Conservation (phyloP, 2,113 vertebrate genomes). For the Dicaeum eximium region DNA sequence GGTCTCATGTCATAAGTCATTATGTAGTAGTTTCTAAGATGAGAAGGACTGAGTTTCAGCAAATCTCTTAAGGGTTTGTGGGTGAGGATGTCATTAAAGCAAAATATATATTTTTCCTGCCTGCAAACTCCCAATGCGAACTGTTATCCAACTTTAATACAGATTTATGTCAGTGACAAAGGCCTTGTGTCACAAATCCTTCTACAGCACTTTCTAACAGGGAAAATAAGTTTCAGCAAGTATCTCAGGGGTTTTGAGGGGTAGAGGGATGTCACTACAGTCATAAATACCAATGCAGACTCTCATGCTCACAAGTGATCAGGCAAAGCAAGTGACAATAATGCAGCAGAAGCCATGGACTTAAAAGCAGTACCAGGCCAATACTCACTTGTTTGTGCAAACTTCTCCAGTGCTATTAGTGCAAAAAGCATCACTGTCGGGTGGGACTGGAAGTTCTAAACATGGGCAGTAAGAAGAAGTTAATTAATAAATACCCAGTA, state of each 20-base stretch:
- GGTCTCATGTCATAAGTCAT: neutral
- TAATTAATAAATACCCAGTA: neutral
- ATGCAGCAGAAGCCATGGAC: neutral
- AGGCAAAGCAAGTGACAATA: neutral
- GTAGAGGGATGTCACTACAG: neutral
- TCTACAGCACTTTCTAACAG: neutral
- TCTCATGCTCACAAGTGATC: neutral
- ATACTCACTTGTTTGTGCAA: slow-evolving; percentile 97
- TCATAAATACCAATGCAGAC: neutral
- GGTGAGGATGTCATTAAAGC: neutral
- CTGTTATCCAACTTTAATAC: neutral
- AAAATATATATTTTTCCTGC: neutral
- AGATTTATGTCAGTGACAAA: neutral
- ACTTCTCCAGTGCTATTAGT: slow-evolving; percentile 98
- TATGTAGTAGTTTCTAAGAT: neutral
- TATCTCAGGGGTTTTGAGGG: neutral
- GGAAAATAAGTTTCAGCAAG: neutral
- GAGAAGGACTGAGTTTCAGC: neutral
- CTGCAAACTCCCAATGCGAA: neutral
- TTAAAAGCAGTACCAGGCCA: neutral
- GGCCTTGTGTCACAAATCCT: neutral
- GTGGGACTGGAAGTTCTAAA: slow-evolving; percentile 92
- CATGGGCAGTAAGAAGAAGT: neutral
- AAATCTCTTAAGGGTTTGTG: neutral
- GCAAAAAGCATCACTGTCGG: slow-evolving; percentile 99